A percentile compares a stretch with the other conserved stretches of the same genome.
These are phyloP conservation scores for Oostethus manadensis DNA, from an alignment of 2,113 vertebrate genomes.

Conservation along the genomic window DNA sequence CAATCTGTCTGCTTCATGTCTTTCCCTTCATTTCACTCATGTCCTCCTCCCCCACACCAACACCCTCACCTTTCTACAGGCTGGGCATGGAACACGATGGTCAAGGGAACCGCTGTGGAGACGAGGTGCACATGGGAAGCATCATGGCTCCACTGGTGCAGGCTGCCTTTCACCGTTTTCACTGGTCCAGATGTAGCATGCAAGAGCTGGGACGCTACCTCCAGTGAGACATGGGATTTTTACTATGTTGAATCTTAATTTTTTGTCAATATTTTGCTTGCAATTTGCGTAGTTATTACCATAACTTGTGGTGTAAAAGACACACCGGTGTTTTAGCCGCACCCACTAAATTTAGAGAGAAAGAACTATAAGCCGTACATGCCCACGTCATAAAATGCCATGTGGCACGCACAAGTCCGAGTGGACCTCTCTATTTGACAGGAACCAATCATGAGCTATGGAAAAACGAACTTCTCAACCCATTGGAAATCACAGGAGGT, in stretches of 20 bases:
- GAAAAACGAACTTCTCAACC: too few relatives aligned
- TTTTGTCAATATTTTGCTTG: background rate
- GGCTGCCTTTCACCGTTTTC: slow-evolving; percentile 95
- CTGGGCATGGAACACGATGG: slow-evolving; percentile 97
- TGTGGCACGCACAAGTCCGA: too few relatives aligned
- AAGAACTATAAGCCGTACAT: too few relatives aligned
- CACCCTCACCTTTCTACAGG: slow-evolving; percentile 51
- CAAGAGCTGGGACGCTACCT: slow-evolving; percentile 92
- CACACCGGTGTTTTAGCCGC: too few relatives aligned
- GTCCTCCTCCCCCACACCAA: background rate
- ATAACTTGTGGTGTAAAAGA: too few relatives aligned
- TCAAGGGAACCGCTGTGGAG: slow-evolving; percentile 94
- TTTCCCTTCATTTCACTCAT: background rate
- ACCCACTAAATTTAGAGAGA: too few relatives aligned
- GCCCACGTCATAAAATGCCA: too few relatives aligned
- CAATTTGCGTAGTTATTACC: background rate
- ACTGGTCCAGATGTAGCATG: slow-evolving; percentile 97
- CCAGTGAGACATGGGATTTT: slow-evolving; percentile 76
- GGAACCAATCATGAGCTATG: too few relatives aligned
- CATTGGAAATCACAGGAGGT: too few relatives aligned
- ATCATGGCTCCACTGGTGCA: slow-evolving; percentile 98
- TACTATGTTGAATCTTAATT: background rate
- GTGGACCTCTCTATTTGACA: too few relatives aligned
- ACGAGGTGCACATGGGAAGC: slow-evolving; percentile 95
- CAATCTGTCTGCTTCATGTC: slow-evolving; percentile 26